phyloP scores from a whole-genome alignment of 1,140 invertebrate species.

The Coptotermes formosanus region DNA sequence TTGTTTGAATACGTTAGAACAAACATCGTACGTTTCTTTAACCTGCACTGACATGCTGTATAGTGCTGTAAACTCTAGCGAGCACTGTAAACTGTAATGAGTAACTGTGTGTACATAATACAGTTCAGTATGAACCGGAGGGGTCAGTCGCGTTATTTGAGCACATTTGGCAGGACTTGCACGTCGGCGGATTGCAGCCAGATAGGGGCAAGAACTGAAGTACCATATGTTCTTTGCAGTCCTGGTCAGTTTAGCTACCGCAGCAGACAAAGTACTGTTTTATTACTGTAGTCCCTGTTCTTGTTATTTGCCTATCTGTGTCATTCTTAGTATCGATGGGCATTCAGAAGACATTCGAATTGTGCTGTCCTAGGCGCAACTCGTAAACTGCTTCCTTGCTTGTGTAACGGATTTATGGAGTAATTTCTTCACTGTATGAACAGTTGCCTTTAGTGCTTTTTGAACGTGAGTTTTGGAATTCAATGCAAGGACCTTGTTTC shows the following conservation, averaged over 20 bases:
- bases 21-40: too few species aligned
- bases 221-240: background rate
- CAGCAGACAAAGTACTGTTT: background rate
- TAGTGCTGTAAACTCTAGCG: background rate
- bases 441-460: too few species aligned
- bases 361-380: background rate
- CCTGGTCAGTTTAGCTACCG: background rate
- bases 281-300: background rate
- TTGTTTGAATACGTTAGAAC: background rate
- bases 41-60: background rate
- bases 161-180: conserved; percentile 25
- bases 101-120: background rate
- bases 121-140: background rate
- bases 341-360: background rate
- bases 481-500: too few species aligned
- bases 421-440: too few species aligned
- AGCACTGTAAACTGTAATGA: background rate
- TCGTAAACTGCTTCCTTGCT: too few species aligned
- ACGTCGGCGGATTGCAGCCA: background rate
- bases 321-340: background rate
- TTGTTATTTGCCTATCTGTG: background rate
- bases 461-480: too few species aligned
- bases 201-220: background rate
- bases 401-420: too few species aligned
- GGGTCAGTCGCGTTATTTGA: background rate